These are phyloP conservation scores for Grammomys surdaster DNA, from an alignment of 2,113 vertebrate genomes.

Conservation along the genomic window DNA sequence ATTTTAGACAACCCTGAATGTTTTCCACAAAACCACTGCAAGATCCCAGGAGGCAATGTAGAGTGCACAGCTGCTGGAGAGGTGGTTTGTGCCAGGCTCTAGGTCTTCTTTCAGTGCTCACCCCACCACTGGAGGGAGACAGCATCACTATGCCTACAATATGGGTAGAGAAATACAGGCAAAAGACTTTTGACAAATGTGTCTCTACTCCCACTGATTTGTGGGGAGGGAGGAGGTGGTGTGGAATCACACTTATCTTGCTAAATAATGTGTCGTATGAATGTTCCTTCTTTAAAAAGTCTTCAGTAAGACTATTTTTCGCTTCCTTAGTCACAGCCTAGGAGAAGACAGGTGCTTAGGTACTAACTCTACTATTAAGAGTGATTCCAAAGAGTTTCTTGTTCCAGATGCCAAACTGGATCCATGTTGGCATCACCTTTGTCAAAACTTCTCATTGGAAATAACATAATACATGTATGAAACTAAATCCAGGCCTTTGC, in stretches of 20 bases:
- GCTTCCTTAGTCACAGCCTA: neutral
- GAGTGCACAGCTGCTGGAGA: neutral
- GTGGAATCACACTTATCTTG: neutral
- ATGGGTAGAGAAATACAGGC: neutral
- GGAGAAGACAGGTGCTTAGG: neutral
- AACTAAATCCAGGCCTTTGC: neutral
- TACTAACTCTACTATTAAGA: neutral
- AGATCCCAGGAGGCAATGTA: neutral
- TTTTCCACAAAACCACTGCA: neutral
- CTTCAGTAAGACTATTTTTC: neutral
- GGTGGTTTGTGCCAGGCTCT: rapidly evolving
- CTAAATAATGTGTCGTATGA: neutral
- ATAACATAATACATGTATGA: neutral
- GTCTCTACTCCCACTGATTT: neutral
- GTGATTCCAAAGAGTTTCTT: neutral
- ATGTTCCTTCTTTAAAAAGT: neutral
- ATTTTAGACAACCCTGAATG: neutral
- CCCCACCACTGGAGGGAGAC: neutral
- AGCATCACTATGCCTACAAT: too few species aligned
- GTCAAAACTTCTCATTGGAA: neutral
- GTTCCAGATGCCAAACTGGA: neutral
- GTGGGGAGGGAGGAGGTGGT: neutral
- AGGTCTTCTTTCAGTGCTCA: neutral
- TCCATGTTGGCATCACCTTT: neutral
- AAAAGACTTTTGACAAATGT: neutral